Percentiles rank a stretch among this genome's conserved stretches.
Evolutionary conservation across 2,888 invertebrate species (phyloP).

Genomic region (Nemoura dubitans): DNA sequence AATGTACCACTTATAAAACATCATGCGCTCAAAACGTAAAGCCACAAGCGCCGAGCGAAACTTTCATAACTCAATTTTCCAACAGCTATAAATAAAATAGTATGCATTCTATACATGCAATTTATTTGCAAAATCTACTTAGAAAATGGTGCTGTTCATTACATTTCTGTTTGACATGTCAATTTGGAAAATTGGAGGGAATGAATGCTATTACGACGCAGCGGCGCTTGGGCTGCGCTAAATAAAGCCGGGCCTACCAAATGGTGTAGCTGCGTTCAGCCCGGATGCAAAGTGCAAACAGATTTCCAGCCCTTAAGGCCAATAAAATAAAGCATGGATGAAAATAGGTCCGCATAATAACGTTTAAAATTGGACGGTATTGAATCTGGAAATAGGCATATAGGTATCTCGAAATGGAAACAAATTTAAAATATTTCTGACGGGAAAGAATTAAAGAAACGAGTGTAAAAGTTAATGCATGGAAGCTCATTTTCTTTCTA

Average conservation of each 20-base stretch:
- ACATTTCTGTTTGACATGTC: conserved; percentile 35
- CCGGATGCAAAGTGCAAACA: background rate
- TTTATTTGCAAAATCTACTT: conserved; percentile 36
- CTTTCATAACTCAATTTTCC: conserved; percentile 37
- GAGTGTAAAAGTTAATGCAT: too few relatives aligned
- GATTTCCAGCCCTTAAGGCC: background rate
- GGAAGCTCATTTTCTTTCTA: too few relatives aligned
- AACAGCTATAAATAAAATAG: conserved; percentile 38
- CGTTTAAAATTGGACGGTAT: too few relatives aligned
- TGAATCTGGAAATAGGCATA: too few relatives aligned
- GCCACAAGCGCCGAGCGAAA: conserved; percentile 33
- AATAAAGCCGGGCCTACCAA: background rate
- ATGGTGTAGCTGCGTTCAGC: background rate
- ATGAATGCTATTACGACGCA: background rate
- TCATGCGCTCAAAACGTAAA: conserved; percentile 24
- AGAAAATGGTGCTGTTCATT: conserved; percentile 37
- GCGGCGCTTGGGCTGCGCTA: background rate
- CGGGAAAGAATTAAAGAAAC: too few relatives aligned
- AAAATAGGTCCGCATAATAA: too few relatives aligned
- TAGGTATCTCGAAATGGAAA: too few relatives aligned
- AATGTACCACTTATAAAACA: conserved; percentile 33
- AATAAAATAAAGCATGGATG: too few relatives aligned
- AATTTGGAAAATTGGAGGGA: conserved; percentile 33
- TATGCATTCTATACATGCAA: conserved; percentile 36
- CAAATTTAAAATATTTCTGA: too few relatives aligned